Base-by-base conservation (phyloP, 2,797 vertebrate genomes). In the Adrianichthys oophorus region DNA sequence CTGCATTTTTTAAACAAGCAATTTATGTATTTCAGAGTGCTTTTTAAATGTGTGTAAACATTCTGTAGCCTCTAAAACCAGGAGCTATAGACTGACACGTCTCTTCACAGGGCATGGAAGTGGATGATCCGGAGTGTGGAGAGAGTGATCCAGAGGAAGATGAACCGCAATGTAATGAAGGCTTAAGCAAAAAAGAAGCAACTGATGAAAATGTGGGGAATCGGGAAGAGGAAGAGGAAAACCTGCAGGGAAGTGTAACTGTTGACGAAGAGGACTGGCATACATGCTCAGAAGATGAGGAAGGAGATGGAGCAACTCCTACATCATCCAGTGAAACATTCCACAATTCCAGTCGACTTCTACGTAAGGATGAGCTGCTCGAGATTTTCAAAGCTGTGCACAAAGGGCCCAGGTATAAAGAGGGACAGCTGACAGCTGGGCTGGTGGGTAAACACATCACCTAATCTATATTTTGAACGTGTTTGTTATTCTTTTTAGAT, bases 381-480 rank as follows among this genome's bases (percentile, higher is more conserved):
- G 82, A 91, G 13, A 84, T 95, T 70, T 92, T 99, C 26, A 95
- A 88, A 69, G 65, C 86, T 1, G 77, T 92, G 21, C 95, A 98
- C 65, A 62, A 19, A 0, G 92, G 95, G 29, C 70, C 80, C 45
- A 92, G 59, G 43, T 88, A 90, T 81, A 97, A 93, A 85, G 92
- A 94, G 0, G 93, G 88, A 8, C 90, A 98, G 46, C 91, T 99
- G 59, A 99, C 96, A 1, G 87, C 98, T 15, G 98, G 98, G 17
- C 79, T 99, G 95, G 95, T 95, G 78, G 83, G 94, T 71, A 12
- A 49, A 74, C 56, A 16, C 6, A 3, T 10, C 4, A 19, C 14
- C 46, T 15, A 21, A 4, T 19, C 7, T 37, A 15, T 5, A 55
- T 15, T n/a, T 17, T 18, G 32, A 2, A 40, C 26, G 4, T 10